Percentiles rank a stretch among this genome's conserved stretches.
These are phyloP conservation scores for Crotalus horridus DNA, from an alignment of 2,113 vertebrate species.

Conservation along the genomic window DNA sequence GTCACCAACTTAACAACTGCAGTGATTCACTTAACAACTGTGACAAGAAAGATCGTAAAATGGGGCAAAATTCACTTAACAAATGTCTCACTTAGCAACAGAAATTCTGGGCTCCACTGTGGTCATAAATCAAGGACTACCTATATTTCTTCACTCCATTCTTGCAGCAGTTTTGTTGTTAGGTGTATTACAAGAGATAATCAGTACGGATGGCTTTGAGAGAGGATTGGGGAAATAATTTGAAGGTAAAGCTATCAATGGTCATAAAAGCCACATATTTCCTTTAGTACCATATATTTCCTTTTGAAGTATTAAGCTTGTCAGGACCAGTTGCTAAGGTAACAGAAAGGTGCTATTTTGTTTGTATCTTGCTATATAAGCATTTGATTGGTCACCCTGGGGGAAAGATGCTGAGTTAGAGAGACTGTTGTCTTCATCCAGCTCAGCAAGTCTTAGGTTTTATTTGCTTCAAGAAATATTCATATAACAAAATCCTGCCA, in stretches of 20 bases:
- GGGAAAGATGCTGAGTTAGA: neutral
- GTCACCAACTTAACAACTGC: neutral
- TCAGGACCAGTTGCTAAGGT: neutral
- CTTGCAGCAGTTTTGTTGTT: neutral
- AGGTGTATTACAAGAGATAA: neutral
- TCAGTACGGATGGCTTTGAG: neutral
- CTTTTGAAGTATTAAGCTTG: neutral
- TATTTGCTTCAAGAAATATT: neutral
- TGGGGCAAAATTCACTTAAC: neutral
- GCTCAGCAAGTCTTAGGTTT: neutral
- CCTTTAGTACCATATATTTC: neutral
- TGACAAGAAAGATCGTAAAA: neutral
- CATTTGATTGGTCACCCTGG: neutral
- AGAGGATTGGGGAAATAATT: neutral
- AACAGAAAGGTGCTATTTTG: neutral
- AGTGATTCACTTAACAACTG: neutral
- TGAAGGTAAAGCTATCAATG: neutral
- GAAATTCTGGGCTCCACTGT: neutral
- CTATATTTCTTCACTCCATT: neutral
- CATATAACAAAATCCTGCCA: neutral
- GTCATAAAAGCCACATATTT: neutral
- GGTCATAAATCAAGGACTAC: neutral
- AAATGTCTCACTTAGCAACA: neutral
- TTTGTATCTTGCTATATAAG: neutral
- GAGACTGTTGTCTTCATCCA: neutral